Evolutionary conservation across 2,797 vertebrate genomes (phyloP).

Genomic region (Anabacerthia variegaticeps): DNA sequence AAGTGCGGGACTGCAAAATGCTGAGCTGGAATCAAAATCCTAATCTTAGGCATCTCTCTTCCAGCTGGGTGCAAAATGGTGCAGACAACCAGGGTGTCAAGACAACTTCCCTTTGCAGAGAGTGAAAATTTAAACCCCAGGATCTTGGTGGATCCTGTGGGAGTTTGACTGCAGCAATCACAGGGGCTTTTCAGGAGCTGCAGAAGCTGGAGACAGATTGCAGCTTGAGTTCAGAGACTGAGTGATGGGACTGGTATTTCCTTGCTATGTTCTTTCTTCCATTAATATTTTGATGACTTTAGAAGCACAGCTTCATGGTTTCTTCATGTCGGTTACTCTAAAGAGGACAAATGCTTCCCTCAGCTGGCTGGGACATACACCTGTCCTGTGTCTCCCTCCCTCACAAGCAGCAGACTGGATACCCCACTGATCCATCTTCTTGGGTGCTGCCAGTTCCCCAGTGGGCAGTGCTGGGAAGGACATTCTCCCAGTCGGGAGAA

Average conservation of each 20-base stretch:
- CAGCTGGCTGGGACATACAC: not conserved
- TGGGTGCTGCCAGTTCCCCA: not conserved
- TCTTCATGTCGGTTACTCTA: not conserved
- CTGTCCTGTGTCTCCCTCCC: not conserved
- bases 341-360: not conserved
- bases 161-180: not conserved
- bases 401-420: not conserved
- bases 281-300: not conserved
- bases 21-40: not conserved
- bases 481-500: not conserved
- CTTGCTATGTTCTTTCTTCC: not conserved
- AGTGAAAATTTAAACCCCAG: not conserved
- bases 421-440: not conserved
- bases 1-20: rapidly evolving
- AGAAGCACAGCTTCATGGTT: not conserved
- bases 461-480: not conserved
- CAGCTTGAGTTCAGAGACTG: not conserved
- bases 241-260: not conserved
- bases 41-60: not conserved
- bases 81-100: not conserved
- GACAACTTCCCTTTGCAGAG: not conserved
- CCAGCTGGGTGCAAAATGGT: slow-evolving; percentile 30
- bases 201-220: not conserved
- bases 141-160: not conserved
- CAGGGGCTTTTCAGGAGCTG: not conserved